Evolutionary conservation across 92 coral and sea anemone species (phyloP).

Genomic region (Zoanthus gigantus): DNA sequence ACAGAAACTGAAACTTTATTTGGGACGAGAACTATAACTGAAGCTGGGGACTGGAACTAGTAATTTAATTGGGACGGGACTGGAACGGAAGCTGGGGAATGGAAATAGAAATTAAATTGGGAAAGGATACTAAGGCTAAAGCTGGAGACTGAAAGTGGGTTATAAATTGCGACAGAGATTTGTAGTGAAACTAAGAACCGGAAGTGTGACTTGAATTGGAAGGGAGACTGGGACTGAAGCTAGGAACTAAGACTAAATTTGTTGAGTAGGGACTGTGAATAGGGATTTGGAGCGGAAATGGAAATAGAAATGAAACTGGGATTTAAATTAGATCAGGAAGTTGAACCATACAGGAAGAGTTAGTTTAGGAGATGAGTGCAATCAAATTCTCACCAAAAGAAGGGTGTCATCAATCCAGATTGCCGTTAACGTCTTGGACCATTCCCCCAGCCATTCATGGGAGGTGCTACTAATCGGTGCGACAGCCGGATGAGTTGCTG

Average conservation of each 20-base stretch:
- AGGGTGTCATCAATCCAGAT: constrained; percentile 38
- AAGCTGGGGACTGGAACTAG: too few species aligned
- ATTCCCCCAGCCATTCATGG: constrained; percentile 30
- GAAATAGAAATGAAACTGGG: background rate
- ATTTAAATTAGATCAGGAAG: too few species aligned
- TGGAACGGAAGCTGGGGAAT: too few species aligned
- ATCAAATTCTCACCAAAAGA: constrained; percentile 27
- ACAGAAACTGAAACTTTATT: too few species aligned
- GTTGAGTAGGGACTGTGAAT: too few species aligned
- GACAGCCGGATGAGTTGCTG: constrained; percentile 15
- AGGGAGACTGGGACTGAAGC: background rate
- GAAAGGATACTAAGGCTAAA: too few species aligned
- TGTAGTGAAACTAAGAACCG: background rate
- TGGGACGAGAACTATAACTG: too few species aligned
- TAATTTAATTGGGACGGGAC: too few species aligned
- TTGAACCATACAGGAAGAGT: background rate
- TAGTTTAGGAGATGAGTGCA: too few species aligned
- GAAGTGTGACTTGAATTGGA: background rate
- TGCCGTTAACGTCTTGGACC: background rate
- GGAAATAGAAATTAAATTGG: too few species aligned
- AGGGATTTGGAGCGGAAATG: background rate
- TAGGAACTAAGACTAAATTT: too few species aligned
- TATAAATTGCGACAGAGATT: background rate
- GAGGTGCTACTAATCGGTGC: constrained; percentile 17
- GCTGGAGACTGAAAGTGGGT: too few species aligned